Percentiles rank a stretch among this genome's conserved stretches.
These are phyloP conservation scores for Plectropomus leopardus DNA, from an alignment of 2,113 vertebrate species.

Conservation along the genomic window DNA sequence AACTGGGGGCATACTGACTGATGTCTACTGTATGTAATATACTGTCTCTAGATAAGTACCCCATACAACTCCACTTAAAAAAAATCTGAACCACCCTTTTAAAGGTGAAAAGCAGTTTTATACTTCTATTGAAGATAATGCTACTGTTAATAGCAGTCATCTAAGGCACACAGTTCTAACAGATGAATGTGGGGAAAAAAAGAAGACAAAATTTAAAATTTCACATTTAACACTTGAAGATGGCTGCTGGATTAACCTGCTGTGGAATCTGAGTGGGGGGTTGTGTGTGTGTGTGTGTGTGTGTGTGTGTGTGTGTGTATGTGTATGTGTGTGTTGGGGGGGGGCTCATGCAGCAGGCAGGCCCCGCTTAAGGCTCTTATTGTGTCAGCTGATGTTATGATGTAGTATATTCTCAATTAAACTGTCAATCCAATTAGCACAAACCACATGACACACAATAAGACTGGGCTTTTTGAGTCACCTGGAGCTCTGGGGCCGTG, in stretches of 20 bases:
- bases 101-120: constrained; percentile 17
- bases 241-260: neutral
- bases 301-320: no score
- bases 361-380: neutral
- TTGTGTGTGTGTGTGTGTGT: no score
- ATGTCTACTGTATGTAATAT: no score
- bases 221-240: neutral
- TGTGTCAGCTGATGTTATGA: constrained; percentile 10
- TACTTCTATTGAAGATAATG: constrained; percentile 4
- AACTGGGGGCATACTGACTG: no score
- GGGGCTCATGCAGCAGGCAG: no score
- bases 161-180: constrained; percentile 51
- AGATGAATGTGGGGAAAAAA: constrained; percentile 1
- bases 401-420: neutral
- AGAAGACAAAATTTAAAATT: no score
- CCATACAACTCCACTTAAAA: no score
- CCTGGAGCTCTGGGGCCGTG: neutral
- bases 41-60: no score
- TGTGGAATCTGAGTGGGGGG: no score
- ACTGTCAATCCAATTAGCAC: no score
- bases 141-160: constrained; percentile 4
- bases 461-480: neutral
- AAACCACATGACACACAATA: neutral
- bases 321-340: no score
- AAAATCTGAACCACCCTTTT: no score